A percentile compares a stretch with the other conserved stretches of the same genome.
Evolutionary conservation across 2,888 invertebrate species (phyloP).

Genomic region (Priapulus caudatus): DNA sequence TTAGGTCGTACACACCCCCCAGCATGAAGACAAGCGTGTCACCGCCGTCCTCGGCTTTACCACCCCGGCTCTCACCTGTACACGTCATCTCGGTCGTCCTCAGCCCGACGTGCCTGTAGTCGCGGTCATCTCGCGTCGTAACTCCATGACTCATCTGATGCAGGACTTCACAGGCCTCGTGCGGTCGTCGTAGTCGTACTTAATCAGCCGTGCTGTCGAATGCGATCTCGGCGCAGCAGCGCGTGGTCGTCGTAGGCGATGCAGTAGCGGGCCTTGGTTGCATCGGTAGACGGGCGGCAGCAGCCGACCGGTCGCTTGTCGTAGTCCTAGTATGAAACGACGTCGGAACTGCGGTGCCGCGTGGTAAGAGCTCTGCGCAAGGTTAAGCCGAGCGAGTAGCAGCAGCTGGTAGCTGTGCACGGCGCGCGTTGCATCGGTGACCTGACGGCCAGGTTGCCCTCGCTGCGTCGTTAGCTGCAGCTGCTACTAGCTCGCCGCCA

Average conservation of each 20-base stretch:
- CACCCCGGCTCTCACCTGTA: too few species aligned
- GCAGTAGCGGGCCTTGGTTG: slow-evolving; percentile 53
- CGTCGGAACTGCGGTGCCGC: slow-evolving; percentile 21
- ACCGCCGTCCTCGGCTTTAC: too few species aligned
- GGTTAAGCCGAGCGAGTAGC: background rate
- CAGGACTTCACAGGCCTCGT: background rate
- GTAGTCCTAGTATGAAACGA: slow-evolving; percentile 76
- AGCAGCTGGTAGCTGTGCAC: background rate
- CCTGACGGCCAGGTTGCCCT: background rate
- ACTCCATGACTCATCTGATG: background rate
- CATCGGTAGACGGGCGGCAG: slow-evolving; percentile 72
- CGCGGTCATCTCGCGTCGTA: background rate
- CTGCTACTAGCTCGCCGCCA: background rate
- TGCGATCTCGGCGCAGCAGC: slow-evolving; percentile 46
- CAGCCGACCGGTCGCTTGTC: slow-evolving; percentile 67
- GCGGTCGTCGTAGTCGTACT: background rate
- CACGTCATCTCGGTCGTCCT: background rate
- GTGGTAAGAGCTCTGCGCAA: background rate
- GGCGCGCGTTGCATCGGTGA: background rate
- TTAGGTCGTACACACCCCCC: too few species aligned
- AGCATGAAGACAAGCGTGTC: too few species aligned
- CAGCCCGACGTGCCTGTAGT: background rate
- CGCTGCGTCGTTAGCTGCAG: background rate
- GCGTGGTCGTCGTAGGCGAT: slow-evolving; percentile 72
- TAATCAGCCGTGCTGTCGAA: slow-evolving; percentile 24